Evolutionary conservation across 2,113 vertebrate genomes (phyloP).

Genomic region (Epinephelus fuscoguttatus): DNA sequence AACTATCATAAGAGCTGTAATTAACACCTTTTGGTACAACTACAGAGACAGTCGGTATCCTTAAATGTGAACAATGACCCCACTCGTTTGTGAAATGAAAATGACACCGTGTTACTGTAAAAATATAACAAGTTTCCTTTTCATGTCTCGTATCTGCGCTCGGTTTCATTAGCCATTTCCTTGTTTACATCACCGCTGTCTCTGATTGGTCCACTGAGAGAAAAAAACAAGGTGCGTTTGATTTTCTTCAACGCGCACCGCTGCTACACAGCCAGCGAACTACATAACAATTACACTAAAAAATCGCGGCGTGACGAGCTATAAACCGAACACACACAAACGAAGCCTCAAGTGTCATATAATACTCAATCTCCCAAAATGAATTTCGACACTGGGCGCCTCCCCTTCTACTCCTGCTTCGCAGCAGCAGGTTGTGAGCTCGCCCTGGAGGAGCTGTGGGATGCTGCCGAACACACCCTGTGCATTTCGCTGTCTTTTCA

Average conservation of each 20-base stretch:
- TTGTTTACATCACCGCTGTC: constrained; percentile 74
- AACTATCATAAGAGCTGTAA: neutral
- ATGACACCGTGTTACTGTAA: neutral
- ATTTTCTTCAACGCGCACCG: rapidly evolving
- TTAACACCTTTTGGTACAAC: too few relatives aligned
- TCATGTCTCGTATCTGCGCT: neutral
- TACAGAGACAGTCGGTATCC: too few relatives aligned
- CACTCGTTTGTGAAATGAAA: neutral
- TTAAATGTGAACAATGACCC: neutral
- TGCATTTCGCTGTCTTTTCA: neutral
- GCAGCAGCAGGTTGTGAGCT: constrained; percentile 50
- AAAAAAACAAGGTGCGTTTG: constrained; percentile 12
- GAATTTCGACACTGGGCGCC: constrained; percentile 11
- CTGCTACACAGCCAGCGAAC: rapidly evolving
- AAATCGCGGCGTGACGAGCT: neutral
- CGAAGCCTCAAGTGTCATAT: neutral
- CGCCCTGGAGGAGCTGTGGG: constrained; percentile 20
- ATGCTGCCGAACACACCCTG: constrained; percentile 60
- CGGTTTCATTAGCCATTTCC: constrained; percentile 61
- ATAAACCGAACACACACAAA: constrained; percentile 31
- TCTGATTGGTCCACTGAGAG: constrained; percentile 66
- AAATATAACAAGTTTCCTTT: neutral
- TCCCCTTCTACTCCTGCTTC: constrained; percentile 7
- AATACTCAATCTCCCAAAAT: constrained; percentile 60
- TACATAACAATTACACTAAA: rapidly evolving